Conservation (phyloP, 2,113 vertebrate species). For the Mellivora capensis region DNA sequence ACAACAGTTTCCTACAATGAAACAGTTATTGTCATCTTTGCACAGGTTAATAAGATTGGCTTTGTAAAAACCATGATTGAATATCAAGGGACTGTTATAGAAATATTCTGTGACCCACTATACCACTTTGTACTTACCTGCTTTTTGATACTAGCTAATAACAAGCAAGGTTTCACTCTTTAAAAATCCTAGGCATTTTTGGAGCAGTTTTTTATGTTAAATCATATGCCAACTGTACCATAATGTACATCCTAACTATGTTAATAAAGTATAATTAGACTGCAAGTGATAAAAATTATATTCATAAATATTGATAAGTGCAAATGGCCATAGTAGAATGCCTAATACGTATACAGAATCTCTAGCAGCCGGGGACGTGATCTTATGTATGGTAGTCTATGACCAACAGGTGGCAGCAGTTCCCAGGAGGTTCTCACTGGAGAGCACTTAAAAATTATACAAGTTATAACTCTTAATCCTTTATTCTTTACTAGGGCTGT, state of each 20-base stretch:
- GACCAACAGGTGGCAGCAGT: constrained; percentile 74
- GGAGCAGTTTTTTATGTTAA: background rate
- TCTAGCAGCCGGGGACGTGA: background rate
- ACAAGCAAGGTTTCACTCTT: background rate
- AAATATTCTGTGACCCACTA: background rate
- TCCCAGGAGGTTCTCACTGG: constrained; percentile 39
- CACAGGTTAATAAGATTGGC: background rate
- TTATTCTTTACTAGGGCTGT: constrained; percentile 43
- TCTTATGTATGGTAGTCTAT: background rate
- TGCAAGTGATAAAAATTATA: background rate
- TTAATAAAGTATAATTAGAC: background rate
- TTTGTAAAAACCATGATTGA: background rate
- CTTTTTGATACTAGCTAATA: background rate
- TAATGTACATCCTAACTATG: background rate
- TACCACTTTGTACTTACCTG: background rate
- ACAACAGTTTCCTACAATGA: background rate
- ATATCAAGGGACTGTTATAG: background rate
- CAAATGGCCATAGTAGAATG: background rate
- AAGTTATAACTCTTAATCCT: background rate
- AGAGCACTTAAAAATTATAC: background rate
- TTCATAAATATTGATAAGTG: background rate
- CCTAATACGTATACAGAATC: background rate
- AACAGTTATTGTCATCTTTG: background rate
- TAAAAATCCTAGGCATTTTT: background rate
- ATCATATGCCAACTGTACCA: background rate